Evolutionary conservation across 2,888 invertebrate genomes (phyloP), one percentile per base, ranked within the genome.

Genomic region (Dione vanillae): DNA sequence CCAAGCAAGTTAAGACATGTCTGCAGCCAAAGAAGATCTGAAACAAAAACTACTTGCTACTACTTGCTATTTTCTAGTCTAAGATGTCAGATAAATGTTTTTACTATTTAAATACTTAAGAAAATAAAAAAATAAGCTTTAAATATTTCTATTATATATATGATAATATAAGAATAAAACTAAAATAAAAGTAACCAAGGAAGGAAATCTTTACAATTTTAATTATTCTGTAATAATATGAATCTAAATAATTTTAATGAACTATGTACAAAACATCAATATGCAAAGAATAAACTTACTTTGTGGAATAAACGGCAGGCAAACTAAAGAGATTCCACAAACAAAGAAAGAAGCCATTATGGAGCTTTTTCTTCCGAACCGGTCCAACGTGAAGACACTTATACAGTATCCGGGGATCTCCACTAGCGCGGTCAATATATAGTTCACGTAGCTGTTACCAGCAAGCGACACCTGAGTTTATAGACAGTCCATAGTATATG

Each of bases 401-500:
- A 94, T 79, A 69, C 92, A 85, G 79, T 95, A 96, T 0, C 95
- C 96, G 0, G 96, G 96, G 66, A 96, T 94, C 83, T 94, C 96
- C 27, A 95, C 94, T 56, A 95, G 80, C 0, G 95, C 92, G 0
- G 95, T 95, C 66, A 96, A 84, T 27, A 96, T 95, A 80, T 96
- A 97, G 86, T 97, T 97, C 14, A 96, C 85, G 83, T 97, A 97
- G 78, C 95, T 95, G 83, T 97, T 95, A 0, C 97, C 97, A 19
- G 95, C 95, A 61, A 97, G 87, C 0, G 96, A 94, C 2, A 96
- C 96, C n/a, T 0, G 97, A 95, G 86, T 96, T 97, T 67, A 97
- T 93, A 0, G 96, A 96, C 49, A 97, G 87, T 0, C 97, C 97
- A 80, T 97, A 97, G 85, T 96, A 97, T 20, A 97, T 95, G 74